These are phyloP conservation scores for Phrynocephalus guinanensis DNA, from an alignment of 2,797 vertebrate species.

Conservation along the genomic window DNA sequence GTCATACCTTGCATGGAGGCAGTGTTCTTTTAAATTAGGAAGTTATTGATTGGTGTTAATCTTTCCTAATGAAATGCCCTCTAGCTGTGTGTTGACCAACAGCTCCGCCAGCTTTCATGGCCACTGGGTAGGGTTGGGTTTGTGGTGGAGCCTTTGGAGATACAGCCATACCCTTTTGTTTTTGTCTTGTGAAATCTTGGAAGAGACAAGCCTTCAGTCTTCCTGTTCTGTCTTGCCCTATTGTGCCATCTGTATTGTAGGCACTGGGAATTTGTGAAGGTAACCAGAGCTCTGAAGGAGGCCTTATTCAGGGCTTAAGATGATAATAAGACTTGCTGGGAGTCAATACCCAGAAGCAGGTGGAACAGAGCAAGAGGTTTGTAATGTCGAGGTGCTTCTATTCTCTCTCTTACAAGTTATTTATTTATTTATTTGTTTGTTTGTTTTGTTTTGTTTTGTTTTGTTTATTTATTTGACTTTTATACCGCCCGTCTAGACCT, in stretches of 20 bases:
- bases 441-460: too few species aligned
- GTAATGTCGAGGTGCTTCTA: neutral
- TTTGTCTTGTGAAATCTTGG: neutral
- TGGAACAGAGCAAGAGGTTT: neutral
- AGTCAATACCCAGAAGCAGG: neutral
- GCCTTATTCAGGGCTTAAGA: neutral
- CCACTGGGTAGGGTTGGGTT: neutral
- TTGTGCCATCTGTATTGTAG: neutral
- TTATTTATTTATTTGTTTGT: too few species aligned
- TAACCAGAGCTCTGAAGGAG: neutral
- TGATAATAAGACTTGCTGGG: neutral
- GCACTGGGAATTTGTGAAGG: neutral
- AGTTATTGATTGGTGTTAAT: too few species aligned
- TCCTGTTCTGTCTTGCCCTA: neutral
- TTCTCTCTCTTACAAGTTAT: neutral
- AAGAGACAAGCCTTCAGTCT: neutral
- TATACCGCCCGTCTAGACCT: too few species aligned
- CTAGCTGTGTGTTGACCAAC: neutral
- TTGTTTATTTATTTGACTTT: too few species aligned
- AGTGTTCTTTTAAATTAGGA: neutral
- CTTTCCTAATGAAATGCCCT: neutral
- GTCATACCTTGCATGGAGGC: neutral
- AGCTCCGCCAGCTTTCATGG: neutral
- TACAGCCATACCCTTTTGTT: neutral
- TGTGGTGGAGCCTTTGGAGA: neutral